Evolutionary conservation across 2,113 vertebrate genomes (phyloP).

Genomic region (Thamnaconus septentrionalis): DNA sequence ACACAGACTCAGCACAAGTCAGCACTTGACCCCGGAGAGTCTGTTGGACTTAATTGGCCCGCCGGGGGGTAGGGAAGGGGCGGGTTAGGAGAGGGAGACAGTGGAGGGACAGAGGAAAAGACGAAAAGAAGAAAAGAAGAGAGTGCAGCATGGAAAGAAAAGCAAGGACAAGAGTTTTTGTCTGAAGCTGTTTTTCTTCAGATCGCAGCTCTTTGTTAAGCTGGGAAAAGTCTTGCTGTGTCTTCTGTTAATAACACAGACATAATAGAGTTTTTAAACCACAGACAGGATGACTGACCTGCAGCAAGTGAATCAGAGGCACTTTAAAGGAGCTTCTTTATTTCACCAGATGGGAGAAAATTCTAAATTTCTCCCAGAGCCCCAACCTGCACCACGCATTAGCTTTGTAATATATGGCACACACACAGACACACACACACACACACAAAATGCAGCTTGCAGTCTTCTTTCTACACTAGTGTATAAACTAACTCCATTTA

Average conservation of each 20-base stretch:
- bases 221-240: neutral
- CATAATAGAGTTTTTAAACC: no score
- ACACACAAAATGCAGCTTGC: no score
- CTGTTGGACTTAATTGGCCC: constrained; percentile 40
- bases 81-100: neutral
- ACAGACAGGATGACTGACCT: no score
- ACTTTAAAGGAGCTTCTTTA: no score
- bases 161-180: neutral
- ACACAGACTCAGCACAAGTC: constrained; percentile 47
- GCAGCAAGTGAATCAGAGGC: no score
- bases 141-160: neutral
- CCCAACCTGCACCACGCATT: no score
- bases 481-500: no score
- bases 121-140: neutral
- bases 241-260: neutral
- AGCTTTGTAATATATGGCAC: no score
- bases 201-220: neutral
- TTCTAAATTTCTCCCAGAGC: no score
- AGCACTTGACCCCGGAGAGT: constrained; percentile 22
- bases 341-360: no score
- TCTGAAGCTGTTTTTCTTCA: neutral
- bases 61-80: neutral
- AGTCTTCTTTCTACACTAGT: no score
- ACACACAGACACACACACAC: no score
- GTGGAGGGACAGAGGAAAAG: neutral